Evolutionary conservation across 2,888 invertebrate species (phyloP), one percentile per base, ranked within the genome.

Genomic region (Campopleginae sp.): DNA sequence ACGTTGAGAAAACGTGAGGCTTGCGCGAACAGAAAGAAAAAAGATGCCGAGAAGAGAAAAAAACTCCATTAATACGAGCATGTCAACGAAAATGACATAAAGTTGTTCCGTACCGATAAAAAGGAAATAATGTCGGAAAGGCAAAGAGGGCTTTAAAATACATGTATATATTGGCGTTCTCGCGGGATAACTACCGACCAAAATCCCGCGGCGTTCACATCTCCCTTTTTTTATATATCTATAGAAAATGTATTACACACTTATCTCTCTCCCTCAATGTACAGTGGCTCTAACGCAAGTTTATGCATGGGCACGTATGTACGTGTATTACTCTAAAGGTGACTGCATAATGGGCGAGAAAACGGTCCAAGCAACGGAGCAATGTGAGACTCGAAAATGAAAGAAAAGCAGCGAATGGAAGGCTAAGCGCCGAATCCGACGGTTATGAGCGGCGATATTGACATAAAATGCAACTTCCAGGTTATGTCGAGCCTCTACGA

Each of bases 141-240:
- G 72, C 70, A 65, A 65, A 79, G 19, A 61, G 79, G 48, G 54
- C 19, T 19, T 80, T 12, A 23, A 70, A 14, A 63, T 71, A 77
- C 44, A 71, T 61, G 19, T 23, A 65, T 66, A 46, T 44, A 66
- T 33, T 54, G n/a, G 61, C 63, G 61, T 58, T 14, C 46, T 80
- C 80, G 72, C 74, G 80, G 61, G 78, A 27, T 65, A 70, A 72
- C 71, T 71, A 38, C 44, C 71, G 48, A 76, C 27, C 38, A 27
- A 71, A 79, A 79, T 63, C 71, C 71, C 63, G 79, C 79, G 54
- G 72, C 71, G 63, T 72, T 80, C 78, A 72, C 79, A 87, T 86
- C 85, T 81, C 74, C 74, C 27, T 61, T 65, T 58, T 38, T 58
- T 12, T 19, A 75, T 17, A 75, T 70, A 71, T 54, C 70, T 46